Conservation (phyloP, 2,888 invertebrate genomes). For the Yponomeuta cagnagella region DNA sequence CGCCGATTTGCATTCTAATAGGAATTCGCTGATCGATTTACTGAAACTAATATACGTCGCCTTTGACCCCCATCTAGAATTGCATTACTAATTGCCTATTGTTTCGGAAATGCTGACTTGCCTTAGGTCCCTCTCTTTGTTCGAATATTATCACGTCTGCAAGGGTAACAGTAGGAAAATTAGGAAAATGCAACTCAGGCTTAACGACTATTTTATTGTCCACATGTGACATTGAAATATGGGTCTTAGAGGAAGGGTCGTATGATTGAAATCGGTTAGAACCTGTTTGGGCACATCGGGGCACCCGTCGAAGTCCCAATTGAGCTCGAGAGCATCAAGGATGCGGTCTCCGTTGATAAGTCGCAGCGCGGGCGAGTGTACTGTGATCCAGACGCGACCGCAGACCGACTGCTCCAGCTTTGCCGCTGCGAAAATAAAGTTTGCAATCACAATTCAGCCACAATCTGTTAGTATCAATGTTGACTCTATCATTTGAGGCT, state of each 20-base stretch:
- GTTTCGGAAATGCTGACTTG: neutral
- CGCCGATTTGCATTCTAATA: neutral
- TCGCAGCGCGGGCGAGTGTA: slow-evolving; percentile 55
- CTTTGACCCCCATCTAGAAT: neutral
- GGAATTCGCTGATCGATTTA: neutral
- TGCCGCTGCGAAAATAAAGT: slow-evolving; percentile 33
- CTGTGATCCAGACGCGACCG: slow-evolving; percentile 64
- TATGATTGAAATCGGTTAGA: neutral
- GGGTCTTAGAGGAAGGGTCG: too few relatives aligned
- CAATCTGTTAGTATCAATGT: too few relatives aligned
- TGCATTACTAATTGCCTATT: neutral
- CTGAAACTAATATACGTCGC: neutral
- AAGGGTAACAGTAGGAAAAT: neutral
- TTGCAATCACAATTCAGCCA: neutral
- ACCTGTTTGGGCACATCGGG: slow-evolving; percentile 52
- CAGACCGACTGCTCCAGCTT: slow-evolving; percentile 58
- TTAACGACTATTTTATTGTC: neutral
- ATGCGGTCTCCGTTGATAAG: slow-evolving; percentile 31
- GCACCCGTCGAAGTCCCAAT: slow-evolving; percentile 67
- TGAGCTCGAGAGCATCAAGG: slow-evolving; percentile 61
- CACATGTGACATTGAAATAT: neutral
- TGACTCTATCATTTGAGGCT: too few relatives aligned
- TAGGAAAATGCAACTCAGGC: neutral
- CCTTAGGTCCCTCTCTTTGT: neutral
- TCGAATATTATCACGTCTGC: neutral